phyloP scores from a whole-genome alignment of 2,888 invertebrate species.

The Holacanthella duospinosa region DNA sequence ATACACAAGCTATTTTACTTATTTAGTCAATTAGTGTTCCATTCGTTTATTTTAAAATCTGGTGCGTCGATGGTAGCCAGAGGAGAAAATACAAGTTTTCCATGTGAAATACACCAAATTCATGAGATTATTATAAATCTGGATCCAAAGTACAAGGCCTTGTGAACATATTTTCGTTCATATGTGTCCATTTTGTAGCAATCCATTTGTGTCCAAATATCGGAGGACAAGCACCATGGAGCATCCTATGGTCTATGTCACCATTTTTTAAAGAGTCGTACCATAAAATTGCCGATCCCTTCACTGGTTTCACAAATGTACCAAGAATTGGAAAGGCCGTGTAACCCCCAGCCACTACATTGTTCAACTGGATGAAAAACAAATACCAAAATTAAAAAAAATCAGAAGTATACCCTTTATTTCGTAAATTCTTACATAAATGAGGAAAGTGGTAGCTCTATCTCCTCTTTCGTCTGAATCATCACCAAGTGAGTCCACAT shows the following conservation, averaged over 20 bases:
- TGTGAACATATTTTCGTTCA: conserved; percentile 33
- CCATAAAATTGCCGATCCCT: conserved; percentile 43
- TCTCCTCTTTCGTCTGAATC: conserved; percentile 28
- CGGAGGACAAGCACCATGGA: conserved; percentile 43
- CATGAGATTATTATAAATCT: conserved; percentile 7
- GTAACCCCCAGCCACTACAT: conserved; percentile 36
- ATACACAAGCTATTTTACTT: too few species aligned
- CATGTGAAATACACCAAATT: too few species aligned
- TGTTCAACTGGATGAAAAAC: conserved; percentile 33
- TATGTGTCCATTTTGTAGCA: conserved; percentile 37
- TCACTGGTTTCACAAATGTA: conserved; percentile 32
- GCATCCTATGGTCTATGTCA: conserved; percentile 41
- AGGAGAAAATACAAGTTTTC: not conserved
- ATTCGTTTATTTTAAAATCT: not conserved
- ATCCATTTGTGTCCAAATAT: conserved; percentile 42
- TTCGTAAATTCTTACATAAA: conserved; percentile 23
- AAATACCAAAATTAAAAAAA: conserved; percentile 8
- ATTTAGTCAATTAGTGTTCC: not conserved
- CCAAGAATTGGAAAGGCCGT: conserved; percentile 37
- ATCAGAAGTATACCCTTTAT: not conserved
- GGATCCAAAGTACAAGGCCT: conserved; percentile 34
- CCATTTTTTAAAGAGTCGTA: conserved; percentile 42
- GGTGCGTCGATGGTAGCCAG: not conserved
- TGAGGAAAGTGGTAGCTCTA: conserved; percentile 31
- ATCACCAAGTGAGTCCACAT: conserved; percentile 25